Evolutionary conservation across 2,888 invertebrate genomes (phyloP).

Genomic region (Lutraria lutraria): DNA sequence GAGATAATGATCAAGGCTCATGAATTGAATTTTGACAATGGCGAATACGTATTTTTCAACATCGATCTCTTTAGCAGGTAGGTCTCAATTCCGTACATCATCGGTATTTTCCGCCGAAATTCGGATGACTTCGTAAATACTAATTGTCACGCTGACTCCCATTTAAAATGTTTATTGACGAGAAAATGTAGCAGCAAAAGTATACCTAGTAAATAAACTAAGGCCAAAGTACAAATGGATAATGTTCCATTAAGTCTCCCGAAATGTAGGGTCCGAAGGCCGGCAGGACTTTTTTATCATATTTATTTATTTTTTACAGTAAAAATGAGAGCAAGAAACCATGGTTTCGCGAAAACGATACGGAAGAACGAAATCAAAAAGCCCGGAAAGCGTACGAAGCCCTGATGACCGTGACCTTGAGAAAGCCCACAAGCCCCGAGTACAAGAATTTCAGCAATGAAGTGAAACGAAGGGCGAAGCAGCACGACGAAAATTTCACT

Average conservation of each 20-base stretch:
- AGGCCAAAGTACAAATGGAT: too few species aligned
- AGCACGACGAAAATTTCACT: conserved; percentile 81
- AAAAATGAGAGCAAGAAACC: conserved; percentile 89
- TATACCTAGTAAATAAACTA: too few species aligned
- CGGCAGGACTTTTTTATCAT: neutral
- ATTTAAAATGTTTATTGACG: too few species aligned
- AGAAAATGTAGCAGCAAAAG: too few species aligned
- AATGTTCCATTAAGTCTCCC: neutral
- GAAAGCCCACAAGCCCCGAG: conserved; percentile 84
- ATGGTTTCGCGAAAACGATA: conserved; percentile 94
- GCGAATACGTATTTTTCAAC: conserved; percentile 99
- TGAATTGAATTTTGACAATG: conserved; percentile 97
- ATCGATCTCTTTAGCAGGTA: conserved; percentile 98
- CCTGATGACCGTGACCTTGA: conserved; percentile 85
- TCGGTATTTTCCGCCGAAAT: neutral
- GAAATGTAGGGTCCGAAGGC: neutral
- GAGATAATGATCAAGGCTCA: conserved; percentile 97
- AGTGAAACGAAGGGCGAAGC: conserved; percentile 83
- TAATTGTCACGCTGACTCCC: too few species aligned
- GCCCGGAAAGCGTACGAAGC: conserved; percentile 85
- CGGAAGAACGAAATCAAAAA: conserved; percentile 92
- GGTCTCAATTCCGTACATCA: conserved; percentile 77
- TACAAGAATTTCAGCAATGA: conserved; percentile 84
- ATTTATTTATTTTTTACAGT: conserved; percentile 75
- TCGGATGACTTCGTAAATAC: neutral